phyloP scores from a whole-genome alignment of 2,797 vertebrate genomes.

The Cercopithecus mitis region DNA sequence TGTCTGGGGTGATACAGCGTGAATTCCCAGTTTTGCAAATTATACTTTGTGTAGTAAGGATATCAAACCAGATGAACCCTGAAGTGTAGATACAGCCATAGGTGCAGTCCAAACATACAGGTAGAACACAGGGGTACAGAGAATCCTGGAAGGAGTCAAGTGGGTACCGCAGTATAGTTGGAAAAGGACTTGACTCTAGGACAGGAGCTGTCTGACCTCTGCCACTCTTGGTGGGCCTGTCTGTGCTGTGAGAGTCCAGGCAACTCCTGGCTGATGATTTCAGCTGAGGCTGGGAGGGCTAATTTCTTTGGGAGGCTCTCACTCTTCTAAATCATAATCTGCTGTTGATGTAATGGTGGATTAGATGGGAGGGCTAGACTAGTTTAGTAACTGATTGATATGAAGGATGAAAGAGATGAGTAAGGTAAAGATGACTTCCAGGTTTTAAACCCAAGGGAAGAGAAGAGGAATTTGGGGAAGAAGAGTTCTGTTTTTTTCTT shows the following conservation, averaged over 20 bases:
- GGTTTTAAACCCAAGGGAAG: slow-evolving; percentile 7
- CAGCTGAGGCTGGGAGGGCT: not conserved
- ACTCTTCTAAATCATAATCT: not conserved
- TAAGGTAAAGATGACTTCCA: not conserved
- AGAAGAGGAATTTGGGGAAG: slow-evolving; percentile 3
- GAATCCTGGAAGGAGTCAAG: not conserved
- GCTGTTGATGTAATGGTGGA: not conserved
- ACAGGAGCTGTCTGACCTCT: not conserved
- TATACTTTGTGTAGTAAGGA: not conserved
- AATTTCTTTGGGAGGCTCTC: not conserved
- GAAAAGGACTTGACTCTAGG: not conserved
- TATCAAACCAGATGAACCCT: not conserved
- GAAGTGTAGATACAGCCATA: not conserved
- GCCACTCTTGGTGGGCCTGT: not conserved
- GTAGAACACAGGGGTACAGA: not conserved
- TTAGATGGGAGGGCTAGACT: not conserved
- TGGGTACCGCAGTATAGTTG: not conserved
- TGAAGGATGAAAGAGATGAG: not conserved
- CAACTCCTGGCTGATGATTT: not conserved
- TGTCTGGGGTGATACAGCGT: not conserved
- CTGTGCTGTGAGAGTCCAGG: not conserved
- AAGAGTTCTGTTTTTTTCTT: not conserved
- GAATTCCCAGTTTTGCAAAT: not conserved
- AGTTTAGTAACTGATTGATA: not conserved
- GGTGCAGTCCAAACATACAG: not conserved